Conservation (phyloP, 2,888 invertebrate species). For the Ptilodon capucinus region DNA sequence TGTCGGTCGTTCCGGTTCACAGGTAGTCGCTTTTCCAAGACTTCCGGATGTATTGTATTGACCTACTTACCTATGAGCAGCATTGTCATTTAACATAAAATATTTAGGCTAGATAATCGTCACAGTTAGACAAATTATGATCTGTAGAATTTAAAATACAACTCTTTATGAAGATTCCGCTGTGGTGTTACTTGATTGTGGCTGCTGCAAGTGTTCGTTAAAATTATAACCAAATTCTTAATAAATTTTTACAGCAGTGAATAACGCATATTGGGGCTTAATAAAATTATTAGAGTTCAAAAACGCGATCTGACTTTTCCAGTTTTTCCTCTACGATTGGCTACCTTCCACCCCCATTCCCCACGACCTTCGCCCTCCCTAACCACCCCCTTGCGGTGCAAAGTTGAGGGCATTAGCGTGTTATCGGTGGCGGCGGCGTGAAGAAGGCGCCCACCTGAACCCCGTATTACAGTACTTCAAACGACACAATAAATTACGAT, state of each 20-base stretch:
- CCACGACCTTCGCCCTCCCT: slow-evolving; percentile 31
- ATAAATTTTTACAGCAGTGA: slow-evolving; percentile 12
- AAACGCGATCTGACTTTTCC: slow-evolving; percentile 78
- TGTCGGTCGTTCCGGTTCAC: slow-evolving; percentile 36
- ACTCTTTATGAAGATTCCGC: too few species aligned
- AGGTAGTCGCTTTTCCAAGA: not conserved
- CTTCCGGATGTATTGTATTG: slow-evolving; percentile 1
- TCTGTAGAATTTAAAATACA: too few species aligned
- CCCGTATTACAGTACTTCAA: slow-evolving; percentile 43
- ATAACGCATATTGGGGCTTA: slow-evolving; percentile 64
- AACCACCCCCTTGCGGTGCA: slow-evolving; percentile 75
- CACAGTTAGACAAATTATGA: too few species aligned
- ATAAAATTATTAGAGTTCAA: slow-evolving; percentile 78
- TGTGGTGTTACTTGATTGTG: too few species aligned
- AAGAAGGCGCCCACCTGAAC: slow-evolving; percentile 80
- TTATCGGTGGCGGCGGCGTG: slow-evolving; percentile 78
- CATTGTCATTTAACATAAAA: too few species aligned
- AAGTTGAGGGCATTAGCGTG: slow-evolving; percentile 83
- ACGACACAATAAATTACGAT: slow-evolving; percentile 42
- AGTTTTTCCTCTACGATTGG: slow-evolving; percentile 72
- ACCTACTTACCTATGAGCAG: too few species aligned
- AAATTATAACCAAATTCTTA: too few species aligned
- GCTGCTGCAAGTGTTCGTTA: too few species aligned
- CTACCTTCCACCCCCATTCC: slow-evolving; percentile 41
- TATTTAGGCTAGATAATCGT: too few species aligned